Conservation (phyloP, 1,140 invertebrate genomes). For the Oryctes rhinoceros region DNA sequence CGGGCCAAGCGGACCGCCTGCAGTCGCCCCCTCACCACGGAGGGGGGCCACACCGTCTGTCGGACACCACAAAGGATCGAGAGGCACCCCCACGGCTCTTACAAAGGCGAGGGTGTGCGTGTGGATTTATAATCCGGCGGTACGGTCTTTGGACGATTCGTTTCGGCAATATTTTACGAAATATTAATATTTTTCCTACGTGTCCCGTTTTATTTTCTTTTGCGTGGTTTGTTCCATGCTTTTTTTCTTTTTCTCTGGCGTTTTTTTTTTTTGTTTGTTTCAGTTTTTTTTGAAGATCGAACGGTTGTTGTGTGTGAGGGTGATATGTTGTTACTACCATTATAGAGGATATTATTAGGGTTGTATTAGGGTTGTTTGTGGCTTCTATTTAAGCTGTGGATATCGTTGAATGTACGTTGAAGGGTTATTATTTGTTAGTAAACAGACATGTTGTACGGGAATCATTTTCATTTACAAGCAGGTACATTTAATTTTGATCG, state of each 20-base stretch:
- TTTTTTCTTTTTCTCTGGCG: background rate
- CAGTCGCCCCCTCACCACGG: background rate
- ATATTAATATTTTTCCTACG: slow-evolving; percentile 33
- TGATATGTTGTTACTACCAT: too few relatives aligned
- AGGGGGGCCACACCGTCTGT: slow-evolving; percentile 38
- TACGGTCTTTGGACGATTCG: slow-evolving; percentile 24
- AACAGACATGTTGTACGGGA: too few relatives aligned
- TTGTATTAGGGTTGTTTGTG: too few relatives aligned
- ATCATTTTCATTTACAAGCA: too few relatives aligned
- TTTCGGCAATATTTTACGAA: slow-evolving; percentile 38
- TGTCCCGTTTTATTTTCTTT: background rate
- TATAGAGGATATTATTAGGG: too few relatives aligned
- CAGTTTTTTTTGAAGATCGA: too few relatives aligned
- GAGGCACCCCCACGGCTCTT: slow-evolving; percentile 21
- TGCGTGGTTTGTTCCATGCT: background rate
- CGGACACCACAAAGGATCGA: slow-evolving; percentile 33
- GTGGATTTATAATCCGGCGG: slow-evolving; percentile 38
- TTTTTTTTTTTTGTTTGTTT: background rate
- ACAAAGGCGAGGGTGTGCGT: slow-evolving; percentile 39
- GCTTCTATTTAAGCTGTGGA: too few relatives aligned
- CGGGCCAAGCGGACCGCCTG: background rate
- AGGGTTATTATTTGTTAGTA: too few relatives aligned
- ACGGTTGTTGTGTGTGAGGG: too few relatives aligned
- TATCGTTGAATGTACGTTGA: too few relatives aligned
- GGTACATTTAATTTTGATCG: too few relatives aligned